Base-by-base conservation (phyloP, 2,113 vertebrate species). In the Paradoxurus hermaphroditus region DNA sequence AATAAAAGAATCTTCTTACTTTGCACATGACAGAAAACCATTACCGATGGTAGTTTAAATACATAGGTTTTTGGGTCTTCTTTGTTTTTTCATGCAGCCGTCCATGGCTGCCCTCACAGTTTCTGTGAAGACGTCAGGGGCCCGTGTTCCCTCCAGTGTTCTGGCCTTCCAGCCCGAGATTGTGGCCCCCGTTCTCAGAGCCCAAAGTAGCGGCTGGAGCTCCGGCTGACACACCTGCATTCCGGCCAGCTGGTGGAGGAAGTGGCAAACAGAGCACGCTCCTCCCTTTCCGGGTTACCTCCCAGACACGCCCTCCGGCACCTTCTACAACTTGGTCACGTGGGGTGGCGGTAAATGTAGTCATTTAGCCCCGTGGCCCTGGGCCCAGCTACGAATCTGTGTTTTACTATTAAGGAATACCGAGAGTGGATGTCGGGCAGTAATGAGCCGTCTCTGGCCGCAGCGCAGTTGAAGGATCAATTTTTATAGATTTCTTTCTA, bases 121-220 rank as follows among this genome's bases (percentile, higher is more conserved):
- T 51, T 53, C 79, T 4, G 34, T 53, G 44, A 63, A 34, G 39
- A 27, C n/a, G 11, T 10, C 44, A 21, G 53, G 67, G 34, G 62
- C 51, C 36, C 4, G 0, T 15, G 77, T 19, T 72, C 4, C 51
- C 49, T 19, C 46, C 41, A 39, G 2, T 14, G 7, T 75, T 25
- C 44, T 23, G 8, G 13, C 72, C 72, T 34, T 14, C 27, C 16
- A 18, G 8, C 27, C n/a, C 3, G 12, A 23, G 86, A n/a, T 13
- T 29, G 68, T 84, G 44, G 67, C 7, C 15, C 15, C 51, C 0
- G 2, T 44, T 31, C n/a, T 84, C 15, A 7, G 9, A 75, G 56
- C 56, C 23, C 78, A 75, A 36, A 51, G 46, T 46, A 4, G 59
- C 27, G 12, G 78, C 78, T n/a, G 29, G 56, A 65, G 68, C n/a